phyloP scores from a whole-genome alignment of 2,797 vertebrate genomes.

The Myripristis murdjan region DNA sequence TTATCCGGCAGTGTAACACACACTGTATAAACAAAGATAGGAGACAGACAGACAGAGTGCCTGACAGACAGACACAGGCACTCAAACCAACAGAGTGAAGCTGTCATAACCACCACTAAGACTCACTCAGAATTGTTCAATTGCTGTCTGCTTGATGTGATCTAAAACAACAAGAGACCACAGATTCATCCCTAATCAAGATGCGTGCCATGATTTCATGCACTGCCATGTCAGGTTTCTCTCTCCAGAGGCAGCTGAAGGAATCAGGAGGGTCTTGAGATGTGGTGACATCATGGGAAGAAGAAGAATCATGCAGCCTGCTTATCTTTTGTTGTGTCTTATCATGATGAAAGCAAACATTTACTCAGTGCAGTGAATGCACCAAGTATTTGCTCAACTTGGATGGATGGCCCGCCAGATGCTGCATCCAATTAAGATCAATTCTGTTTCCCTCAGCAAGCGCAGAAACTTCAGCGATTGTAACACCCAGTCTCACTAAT shows the following conservation, averaged over 20 bases:
- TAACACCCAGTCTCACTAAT: too few relatives aligned
- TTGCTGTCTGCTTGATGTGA: slow-evolving; percentile 27
- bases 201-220: slow-evolving; percentile 47
- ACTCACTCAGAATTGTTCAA: slow-evolving; percentile 43
- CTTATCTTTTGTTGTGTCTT: slow-evolving; percentile 68
- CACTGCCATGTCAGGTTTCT: slow-evolving; percentile 33
- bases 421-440: slow-evolving; percentile 36
- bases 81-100: slow-evolving; percentile 23
- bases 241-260: slow-evolving; percentile 28
- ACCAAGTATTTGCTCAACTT: slow-evolving; percentile 29
- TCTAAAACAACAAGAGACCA: slow-evolving; percentile 53
- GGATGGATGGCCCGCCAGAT: slow-evolving; percentile 15
- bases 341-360: slow-evolving; percentile 64
- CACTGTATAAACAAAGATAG: slow-evolving; percentile 26
- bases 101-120: slow-evolving; percentile 20
- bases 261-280: slow-evolving; percentile 38
- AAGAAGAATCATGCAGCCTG: slow-evolving; percentile 43
- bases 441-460: slow-evolving; percentile 16
- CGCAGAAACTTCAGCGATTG: too few relatives aligned
- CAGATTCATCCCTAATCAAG: slow-evolving; percentile 61
- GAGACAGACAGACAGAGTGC: slow-evolving; percentile 38
- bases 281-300: slow-evolving; percentile 59
- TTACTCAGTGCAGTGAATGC: slow-evolving; percentile 29
- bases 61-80: slow-evolving; percentile 29
- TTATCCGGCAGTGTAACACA: slow-evolving; percentile 24